phyloP scores from a whole-genome alignment of 1,140 invertebrate species.

The Zaprionus ghesquierei region DNA sequence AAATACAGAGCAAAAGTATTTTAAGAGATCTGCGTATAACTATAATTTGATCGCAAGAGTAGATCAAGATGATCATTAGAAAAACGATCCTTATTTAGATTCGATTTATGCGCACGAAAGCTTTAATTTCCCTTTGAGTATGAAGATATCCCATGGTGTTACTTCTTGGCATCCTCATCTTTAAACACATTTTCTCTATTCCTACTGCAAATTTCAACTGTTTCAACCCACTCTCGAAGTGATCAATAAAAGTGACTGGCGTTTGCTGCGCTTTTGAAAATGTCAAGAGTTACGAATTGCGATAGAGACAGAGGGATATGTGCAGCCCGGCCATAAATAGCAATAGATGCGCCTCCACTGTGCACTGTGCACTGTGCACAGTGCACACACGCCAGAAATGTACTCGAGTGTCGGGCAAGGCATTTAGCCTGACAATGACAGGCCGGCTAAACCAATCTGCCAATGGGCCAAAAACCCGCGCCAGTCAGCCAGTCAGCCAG shows the following conservation, averaged over 20 bases:
- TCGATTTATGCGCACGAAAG: too few relatives aligned
- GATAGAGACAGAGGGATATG: neutral
- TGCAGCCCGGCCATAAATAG: constrained; percentile 57
- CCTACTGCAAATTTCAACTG: neutral
- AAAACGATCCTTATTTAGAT: too few relatives aligned
- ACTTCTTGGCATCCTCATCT: neutral
- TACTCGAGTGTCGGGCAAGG: constrained; percentile 56
- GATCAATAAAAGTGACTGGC: constrained; percentile 19
- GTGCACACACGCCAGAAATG: constrained; percentile 53
- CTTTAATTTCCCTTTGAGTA: too few relatives aligned
- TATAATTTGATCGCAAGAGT: too few relatives aligned
- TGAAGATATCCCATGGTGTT: too few relatives aligned
- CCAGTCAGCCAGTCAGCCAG: constrained; percentile 45
- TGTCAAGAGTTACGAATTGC: constrained; percentile 3
- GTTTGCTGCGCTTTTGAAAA: neutral
- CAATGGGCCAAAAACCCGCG: constrained; percentile 31
- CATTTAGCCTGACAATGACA: constrained; percentile 76
- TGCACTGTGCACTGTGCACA: constrained; percentile 24
- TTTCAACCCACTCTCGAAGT: neutral
- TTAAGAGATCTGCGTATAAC: too few relatives aligned
- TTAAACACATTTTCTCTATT: neutral
- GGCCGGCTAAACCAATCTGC: constrained; percentile 31
- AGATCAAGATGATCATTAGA: too few relatives aligned
- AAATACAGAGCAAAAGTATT: too few relatives aligned
- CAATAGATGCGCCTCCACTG: constrained; percentile 35